Percentiles rank a stretch among this genome's conserved stretches.
These are phyloP conservation scores for Gasterosteus nipponicus DNA, from an alignment of 2,113 vertebrate genomes.

Conservation along the genomic window DNA sequence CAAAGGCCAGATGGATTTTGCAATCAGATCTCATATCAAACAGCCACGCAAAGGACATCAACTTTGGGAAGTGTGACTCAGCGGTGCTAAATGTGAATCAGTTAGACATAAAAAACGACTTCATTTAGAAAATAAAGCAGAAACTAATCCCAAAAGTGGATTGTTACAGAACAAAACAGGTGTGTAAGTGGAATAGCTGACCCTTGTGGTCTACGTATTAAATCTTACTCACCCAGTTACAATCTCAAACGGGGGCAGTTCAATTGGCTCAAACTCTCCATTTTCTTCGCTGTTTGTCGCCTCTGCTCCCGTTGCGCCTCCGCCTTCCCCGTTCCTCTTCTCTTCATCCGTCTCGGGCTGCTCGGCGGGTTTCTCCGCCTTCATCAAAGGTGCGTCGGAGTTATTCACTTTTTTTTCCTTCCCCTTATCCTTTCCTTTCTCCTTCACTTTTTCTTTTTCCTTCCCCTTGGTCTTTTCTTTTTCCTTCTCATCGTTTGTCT, in stretches of 20 bases:
- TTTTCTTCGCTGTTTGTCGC: conserved; percentile 61
- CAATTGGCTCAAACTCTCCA: conserved; percentile 80
- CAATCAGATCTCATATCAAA: conserved; percentile 40
- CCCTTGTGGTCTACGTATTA: not conserved
- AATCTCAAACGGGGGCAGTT: conserved; percentile 94
- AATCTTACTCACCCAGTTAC: conserved; percentile 86
- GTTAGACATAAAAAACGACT: not conserved
- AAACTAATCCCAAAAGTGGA: not conserved
- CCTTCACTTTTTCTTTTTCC: conserved; percentile 3
- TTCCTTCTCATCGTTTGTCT: conserved; percentile 63
- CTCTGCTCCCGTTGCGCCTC: conserved; percentile 46
- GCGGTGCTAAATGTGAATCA: not conserved
- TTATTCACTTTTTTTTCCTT: conserved; percentile 66
- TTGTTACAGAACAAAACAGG: conserved; percentile 8
- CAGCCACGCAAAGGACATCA: conserved; percentile 18
- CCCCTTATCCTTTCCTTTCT: conserved; percentile 37
- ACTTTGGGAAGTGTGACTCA: conserved; percentile 63
- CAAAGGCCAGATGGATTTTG: conserved; percentile 14
- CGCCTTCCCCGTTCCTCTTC: conserved; percentile 48
- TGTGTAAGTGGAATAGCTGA: not conserved
- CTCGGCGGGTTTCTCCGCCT: conserved; percentile 53
- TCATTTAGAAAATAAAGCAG: not conserved
- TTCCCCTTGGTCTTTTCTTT: conserved; percentile 18
- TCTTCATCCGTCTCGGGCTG: conserved; percentile 34
- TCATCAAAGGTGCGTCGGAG: conserved; percentile 46